Conservation (phyloP, 1,140 invertebrate species). For the Meloidogyne floridensis region DNA sequence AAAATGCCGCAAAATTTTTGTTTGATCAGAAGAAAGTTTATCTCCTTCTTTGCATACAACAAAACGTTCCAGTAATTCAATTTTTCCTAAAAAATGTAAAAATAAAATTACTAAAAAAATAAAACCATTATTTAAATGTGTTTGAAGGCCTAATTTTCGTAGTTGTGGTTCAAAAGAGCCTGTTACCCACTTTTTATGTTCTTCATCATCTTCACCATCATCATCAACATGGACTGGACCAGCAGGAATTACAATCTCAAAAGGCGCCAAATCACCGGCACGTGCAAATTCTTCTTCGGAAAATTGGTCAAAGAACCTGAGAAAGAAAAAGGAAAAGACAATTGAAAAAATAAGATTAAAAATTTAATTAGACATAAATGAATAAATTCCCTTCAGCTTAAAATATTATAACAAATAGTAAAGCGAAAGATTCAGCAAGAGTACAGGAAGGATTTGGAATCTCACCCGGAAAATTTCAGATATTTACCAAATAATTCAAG, state of each 20-base stretch:
- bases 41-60: constrained; percentile 13
- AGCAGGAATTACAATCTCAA: constrained; percentile 75
- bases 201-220: not conserved
- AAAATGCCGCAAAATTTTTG: constrained; percentile 23
- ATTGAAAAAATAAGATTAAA: too few relatives aligned
- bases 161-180: constrained; percentile 94
- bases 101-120: not conserved
- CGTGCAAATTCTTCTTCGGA: constrained; percentile 82
- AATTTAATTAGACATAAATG: too few relatives aligned
- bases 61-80: constrained; percentile 8
- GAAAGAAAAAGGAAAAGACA: constrained; percentile 33
- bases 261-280: constrained; percentile 83
- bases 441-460: too few relatives aligned
- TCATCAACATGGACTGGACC: constrained; percentile 77
- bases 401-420: too few relatives aligned
- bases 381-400: too few relatives aligned
- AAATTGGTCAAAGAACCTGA: constrained; percentile 80
- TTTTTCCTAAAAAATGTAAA: not conserved
- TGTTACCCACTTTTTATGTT: constrained; percentile 72
- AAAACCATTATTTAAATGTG: constrained; percentile 79
- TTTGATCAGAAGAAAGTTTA: constrained; percentile 13
- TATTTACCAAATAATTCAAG: too few relatives aligned
- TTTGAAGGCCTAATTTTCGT: constrained; percentile 86
- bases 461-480: too few relatives aligned
- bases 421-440: too few relatives aligned